Evolutionary conservation across 2,113 vertebrate species (phyloP).

Genomic region (Seriola aureovittata): DNA sequence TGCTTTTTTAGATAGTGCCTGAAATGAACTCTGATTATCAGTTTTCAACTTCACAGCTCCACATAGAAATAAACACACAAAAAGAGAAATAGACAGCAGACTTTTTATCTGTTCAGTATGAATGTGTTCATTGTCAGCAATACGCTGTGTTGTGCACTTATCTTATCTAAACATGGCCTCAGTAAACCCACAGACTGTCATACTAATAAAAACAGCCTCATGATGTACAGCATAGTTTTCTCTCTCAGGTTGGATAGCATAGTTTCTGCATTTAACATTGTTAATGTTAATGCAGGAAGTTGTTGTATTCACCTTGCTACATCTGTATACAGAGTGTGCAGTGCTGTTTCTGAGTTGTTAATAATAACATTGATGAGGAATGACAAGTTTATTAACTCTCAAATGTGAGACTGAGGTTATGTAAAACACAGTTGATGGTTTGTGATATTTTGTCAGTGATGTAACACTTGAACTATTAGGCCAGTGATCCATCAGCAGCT

Average conservation of each 20-base stretch:
- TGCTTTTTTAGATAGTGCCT: background rate
- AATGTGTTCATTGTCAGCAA: slow-evolving; percentile 35
- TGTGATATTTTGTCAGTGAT: slow-evolving; percentile 50
- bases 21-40: slow-evolving; percentile 7
- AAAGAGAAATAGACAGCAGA: slow-evolving; percentile 1
- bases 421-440: slow-evolving; percentile 50
- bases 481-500: slow-evolving; percentile 46
- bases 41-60: slow-evolving; percentile 9
- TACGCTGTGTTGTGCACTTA: slow-evolving; percentile 21
- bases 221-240: slow-evolving; percentile 6
- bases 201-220: background rate
- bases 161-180: slow-evolving; percentile 26
- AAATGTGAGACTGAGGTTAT: slow-evolving; percentile 22
- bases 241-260: background rate
- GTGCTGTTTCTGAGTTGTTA: slow-evolving; percentile 1
- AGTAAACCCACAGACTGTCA: slow-evolving; percentile 17
- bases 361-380: background rate
- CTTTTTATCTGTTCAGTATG: slow-evolving; percentile 1
- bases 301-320: background rate
- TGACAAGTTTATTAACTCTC: slow-evolving; percentile 42
- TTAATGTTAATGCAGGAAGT: slow-evolving; percentile 22
- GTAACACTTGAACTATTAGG: slow-evolving; percentile 52
- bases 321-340: background rate
- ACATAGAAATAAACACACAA: background rate
- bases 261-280: background rate